Percentiles rank a stretch among this genome's conserved stretches.
Conservation (phyloP, 2,888 invertebrate genomes). For the Pristionchus entomophagus region DNA sequence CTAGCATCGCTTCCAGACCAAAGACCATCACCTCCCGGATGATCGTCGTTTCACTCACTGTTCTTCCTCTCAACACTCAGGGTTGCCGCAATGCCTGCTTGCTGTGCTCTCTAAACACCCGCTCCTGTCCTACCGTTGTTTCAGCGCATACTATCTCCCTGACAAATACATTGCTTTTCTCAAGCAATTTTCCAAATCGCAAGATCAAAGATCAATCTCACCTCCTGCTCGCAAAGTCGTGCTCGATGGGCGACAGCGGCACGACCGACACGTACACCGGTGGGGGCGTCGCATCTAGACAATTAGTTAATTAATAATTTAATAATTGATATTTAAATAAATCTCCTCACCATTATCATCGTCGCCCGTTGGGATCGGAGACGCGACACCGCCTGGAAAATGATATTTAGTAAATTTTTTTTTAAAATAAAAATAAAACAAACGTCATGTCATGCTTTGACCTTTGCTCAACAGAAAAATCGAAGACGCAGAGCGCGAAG, state of each 20-base stretch:
- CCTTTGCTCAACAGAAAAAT: too few species aligned
- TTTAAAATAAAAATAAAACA: neutral
- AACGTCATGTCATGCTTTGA: too few species aligned
- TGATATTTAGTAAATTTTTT: neutral
- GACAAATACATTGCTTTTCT: too few species aligned
- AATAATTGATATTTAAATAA: too few species aligned
- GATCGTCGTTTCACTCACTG: neutral
- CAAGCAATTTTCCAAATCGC: neutral
- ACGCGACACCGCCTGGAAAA: slow-evolving; percentile 8
- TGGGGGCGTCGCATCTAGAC: neutral
- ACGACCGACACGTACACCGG: slow-evolving; percentile 29
- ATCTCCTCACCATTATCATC: neutral
- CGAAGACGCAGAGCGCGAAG: too few species aligned
- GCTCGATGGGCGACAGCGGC: slow-evolving; percentile 24
- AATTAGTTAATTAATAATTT: too few species aligned
- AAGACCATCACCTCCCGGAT: too few species aligned
- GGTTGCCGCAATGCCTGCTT: too few species aligned
- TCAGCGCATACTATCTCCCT: too few species aligned
- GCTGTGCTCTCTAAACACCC: too few species aligned
- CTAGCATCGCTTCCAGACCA: too few species aligned
- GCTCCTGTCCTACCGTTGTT: too few species aligned
- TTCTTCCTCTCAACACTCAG: neutral
- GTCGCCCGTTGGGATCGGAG: slow-evolving; percentile 24
- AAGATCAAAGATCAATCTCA: neutral
- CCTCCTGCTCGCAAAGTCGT: slow-evolving; percentile 39